Conservation (phyloP, 2,797 vertebrate species). For the Crocidura indochinensis region DNA sequence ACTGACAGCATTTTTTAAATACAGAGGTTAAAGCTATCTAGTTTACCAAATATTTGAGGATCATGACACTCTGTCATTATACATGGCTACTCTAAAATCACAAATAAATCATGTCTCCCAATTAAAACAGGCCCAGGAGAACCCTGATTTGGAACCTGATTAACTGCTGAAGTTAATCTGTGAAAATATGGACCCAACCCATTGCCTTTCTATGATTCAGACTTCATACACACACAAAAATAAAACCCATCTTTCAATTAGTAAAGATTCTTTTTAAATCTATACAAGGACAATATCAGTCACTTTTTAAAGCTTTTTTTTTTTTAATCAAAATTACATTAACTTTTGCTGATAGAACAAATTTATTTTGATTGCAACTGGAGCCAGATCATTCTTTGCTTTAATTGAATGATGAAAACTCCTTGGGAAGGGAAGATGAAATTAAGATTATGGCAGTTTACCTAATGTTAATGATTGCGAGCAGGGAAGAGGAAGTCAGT, state of each 20-base stretch:
- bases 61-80: conserved; percentile 9
- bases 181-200: conserved; percentile 8
- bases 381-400: conserved; percentile 48
- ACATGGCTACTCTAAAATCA: conserved; percentile 45
- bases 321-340: conserved; percentile 36
- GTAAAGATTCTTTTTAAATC: conserved; percentile 17
- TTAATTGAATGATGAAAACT: conserved; percentile 68
- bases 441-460: conserved; percentile 59
- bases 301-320: conserved; percentile 45
- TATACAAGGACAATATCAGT: conserved; percentile 15
- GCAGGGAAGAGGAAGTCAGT: background rate
- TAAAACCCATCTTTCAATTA: conserved; percentile 27
- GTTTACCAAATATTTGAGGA: conserved; percentile 52
- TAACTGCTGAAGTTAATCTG: conserved; percentile 60
- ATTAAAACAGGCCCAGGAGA: conserved; percentile 56
- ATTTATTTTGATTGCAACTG: conserved; percentile 49
- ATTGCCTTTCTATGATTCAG: conserved; percentile 39
- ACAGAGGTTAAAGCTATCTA: conserved; percentile 58
- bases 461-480: background rate
- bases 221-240: conserved; percentile 13
- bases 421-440: background rate
- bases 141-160: conserved; percentile 55
- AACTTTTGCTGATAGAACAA: conserved; percentile 66
- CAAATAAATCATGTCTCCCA: conserved; percentile 53
- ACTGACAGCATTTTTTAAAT: conserved; percentile 63